Base-by-base conservation (phyloP, 92 coral and sea anemone species). In the Zoanthus sansibaricus region DNA sequence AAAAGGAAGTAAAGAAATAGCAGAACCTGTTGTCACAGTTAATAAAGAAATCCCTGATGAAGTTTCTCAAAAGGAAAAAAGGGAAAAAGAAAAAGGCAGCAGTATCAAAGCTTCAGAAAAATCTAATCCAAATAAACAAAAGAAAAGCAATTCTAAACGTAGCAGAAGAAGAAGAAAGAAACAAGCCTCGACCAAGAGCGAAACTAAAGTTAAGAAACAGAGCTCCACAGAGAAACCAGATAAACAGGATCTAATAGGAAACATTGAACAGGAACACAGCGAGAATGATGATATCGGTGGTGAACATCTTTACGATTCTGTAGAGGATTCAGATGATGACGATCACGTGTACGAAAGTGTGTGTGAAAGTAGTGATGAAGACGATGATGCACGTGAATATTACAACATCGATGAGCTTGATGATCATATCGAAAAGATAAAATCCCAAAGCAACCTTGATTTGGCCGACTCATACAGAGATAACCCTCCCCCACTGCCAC, bases 221-320 rank as follows among this genome's bases (percentile, higher is more conserved):
- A 17, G 59, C 13, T 80, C 85, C 11, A 15, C 75, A 20, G 85
- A 80, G 5, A 64, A 80, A 15, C 46, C 59, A 20, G 59, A 30
- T 37, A 80, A 47, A 15, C 75, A 66, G 21, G 55, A 46, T 25
- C 58, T 48, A 45, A 45, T 79, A 1, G 84, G 37, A 7, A 79
- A 79, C 18, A 21, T 68, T 45, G 85, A 66, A 7, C 10, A 47
- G 25, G 75, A 80, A 12, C 61, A 66, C 14, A 8, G 37, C 8
- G 85, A 80, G 18, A 49, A 78, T 21, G 85, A 80, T 10, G 85
- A 80, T 47, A 47, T 80, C 10, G 85, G 85, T 6, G 85, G 85
- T 7, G 85, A 80, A 31, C 75, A 80, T 25, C 14, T 80, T 16
- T 80, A 80, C 59, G 85, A 80, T 66, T n/a, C 55, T 45, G 85